Evolutionary conservation across 2,797 vertebrate genomes (phyloP).

Genomic region (Hapalemur alaotrensis): DNA sequence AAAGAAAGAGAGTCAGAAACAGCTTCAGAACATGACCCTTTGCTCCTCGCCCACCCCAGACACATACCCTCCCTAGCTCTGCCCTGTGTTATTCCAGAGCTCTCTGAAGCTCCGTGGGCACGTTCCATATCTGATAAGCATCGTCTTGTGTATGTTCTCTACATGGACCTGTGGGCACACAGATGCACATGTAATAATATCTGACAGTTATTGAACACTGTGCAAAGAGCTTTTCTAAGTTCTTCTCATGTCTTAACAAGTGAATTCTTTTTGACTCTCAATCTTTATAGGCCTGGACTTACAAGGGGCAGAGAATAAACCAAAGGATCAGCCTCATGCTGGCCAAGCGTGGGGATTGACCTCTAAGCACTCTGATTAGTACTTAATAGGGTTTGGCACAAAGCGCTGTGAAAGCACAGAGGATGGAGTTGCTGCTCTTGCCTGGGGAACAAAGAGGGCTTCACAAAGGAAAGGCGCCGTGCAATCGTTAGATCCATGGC

Average conservation of each 20-base stretch:
- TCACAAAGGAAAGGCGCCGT: neutral
- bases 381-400: neutral
- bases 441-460: neutral
- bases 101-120: neutral
- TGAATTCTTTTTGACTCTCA: neutral
- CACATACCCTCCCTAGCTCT: neutral
- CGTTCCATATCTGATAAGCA: neutral
- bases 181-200: fast-evolving
- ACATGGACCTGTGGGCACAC: fast-evolving
- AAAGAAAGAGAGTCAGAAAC: neutral
- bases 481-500: neutral
- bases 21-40: neutral
- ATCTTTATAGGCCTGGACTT: neutral
- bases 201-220: neutral
- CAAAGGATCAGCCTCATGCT: neutral
- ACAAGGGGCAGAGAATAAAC: neutral
- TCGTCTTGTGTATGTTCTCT: neutral
- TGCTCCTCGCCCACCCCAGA: no score
- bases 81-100: neutral
- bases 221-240: neutral
- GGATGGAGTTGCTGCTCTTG: neutral
- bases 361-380: neutral
- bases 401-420: neutral
- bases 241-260: neutral
- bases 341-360: neutral